phyloP scores from a whole-genome alignment of 2,888 invertebrate species.

The Allygus modestus region DNA sequence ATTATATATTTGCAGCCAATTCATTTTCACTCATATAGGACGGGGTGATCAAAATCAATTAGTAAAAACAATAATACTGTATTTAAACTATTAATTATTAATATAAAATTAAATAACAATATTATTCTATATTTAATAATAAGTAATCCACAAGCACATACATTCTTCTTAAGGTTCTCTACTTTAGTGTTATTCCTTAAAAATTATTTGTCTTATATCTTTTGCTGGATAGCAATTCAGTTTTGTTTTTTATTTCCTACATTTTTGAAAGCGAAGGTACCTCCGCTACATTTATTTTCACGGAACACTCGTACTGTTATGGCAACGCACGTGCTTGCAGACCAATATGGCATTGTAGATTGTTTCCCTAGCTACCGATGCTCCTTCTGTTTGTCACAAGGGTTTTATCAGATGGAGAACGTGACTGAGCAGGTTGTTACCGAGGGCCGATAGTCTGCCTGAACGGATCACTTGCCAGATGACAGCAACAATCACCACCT shows the following conservation, averaged over 20 bases:
- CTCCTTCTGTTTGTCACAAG: neutral
- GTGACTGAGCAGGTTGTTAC: constrained; percentile 20
- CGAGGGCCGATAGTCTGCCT: constrained; percentile 29
- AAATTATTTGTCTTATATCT: too few relatives aligned
- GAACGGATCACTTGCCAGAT: constrained; percentile 70
- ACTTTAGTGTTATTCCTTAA: neutral
- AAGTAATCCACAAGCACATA: neutral
- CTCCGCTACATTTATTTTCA: too few relatives aligned
- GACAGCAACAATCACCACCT: constrained; percentile 71
- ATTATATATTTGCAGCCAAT: too few relatives aligned
- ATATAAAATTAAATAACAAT: constrained; percentile 25
- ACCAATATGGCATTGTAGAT: neutral
- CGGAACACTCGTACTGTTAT: too few relatives aligned
- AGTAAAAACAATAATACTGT: constrained; percentile 32
- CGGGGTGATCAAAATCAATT: neutral
- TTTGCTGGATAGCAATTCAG: too few relatives aligned
- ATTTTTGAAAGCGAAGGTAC: too few relatives aligned
- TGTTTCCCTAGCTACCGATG: neutral
- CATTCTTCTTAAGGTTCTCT: neutral
- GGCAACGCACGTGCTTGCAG: neutral
- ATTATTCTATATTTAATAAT: neutral
- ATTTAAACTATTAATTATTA: constrained; percentile 23
- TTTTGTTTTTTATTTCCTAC: too few relatives aligned
- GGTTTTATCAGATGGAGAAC: constrained; percentile 23
- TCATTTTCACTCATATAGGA: neutral